Percentiles rank a stretch among this genome's conserved stretches.
Conservation (phyloP, 1,140 invertebrate species). For the Monochamus saltuarius region DNA sequence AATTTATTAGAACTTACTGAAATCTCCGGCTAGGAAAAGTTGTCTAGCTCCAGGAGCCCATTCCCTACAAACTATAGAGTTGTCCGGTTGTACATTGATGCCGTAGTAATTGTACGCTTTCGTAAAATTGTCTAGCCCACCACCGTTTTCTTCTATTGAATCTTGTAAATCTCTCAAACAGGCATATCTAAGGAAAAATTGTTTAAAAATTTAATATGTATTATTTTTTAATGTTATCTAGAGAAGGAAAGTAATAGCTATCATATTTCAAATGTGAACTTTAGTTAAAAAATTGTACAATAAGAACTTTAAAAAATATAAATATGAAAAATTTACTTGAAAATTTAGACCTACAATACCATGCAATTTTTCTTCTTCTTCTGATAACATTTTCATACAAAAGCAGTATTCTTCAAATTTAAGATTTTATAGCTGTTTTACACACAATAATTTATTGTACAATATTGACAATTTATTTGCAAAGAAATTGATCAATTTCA, state of each 20-base stretch:
- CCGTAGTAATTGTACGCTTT: conserved; percentile 87
- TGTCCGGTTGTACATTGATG: conserved; percentile 82
- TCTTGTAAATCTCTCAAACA: conserved; percentile 77
- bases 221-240: not conserved
- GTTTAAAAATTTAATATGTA: not conserved
- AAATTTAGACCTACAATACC: not conserved
- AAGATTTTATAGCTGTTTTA: too few relatives aligned
- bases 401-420: too few relatives aligned
- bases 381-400: conserved; percentile 1
- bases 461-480: too few relatives aligned
- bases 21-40: conserved; percentile 91
- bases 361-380: too few relatives aligned
- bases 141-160: conserved; percentile 75
- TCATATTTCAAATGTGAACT: not conserved
- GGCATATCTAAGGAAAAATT: conserved; percentile 70
- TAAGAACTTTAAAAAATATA: too few relatives aligned
- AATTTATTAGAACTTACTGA: conserved; percentile 71
- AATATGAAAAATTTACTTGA: too few relatives aligned
- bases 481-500: too few relatives aligned
- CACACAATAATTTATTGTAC: too few relatives aligned
- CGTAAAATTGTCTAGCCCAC: conserved; percentile 83
- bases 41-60: conserved; percentile 94
- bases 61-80: conserved; percentile 82
- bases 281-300: too few relatives aligned
- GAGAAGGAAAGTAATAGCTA: not conserved